A percentile compares a stretch with the other conserved stretches of the same genome.
phyloP scores from a whole-genome alignment of 2,888 invertebrate species.

The Cyaniris semiargus region DNA sequence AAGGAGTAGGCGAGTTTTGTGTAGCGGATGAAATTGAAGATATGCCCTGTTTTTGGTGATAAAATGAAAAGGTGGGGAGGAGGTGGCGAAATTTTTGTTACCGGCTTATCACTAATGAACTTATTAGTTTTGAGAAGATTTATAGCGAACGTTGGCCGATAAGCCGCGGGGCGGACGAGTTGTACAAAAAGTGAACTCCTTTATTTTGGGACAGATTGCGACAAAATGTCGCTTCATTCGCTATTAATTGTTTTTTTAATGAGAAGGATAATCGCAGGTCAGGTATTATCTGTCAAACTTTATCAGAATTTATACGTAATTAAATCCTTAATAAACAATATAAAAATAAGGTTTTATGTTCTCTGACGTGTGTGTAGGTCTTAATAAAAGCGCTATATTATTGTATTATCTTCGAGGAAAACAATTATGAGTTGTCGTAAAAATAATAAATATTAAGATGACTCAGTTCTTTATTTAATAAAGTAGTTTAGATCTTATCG shows the following conservation, averaged over 20 bases:
- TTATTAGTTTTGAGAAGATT: background rate
- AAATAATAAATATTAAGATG: slow-evolving; percentile 21
- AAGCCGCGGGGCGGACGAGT: slow-evolving; percentile 6
- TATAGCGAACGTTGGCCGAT: slow-evolving; percentile 6
- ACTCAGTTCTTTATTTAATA: slow-evolving; percentile 4
- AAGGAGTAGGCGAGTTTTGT: background rate
- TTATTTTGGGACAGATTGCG: slow-evolving; percentile 22
- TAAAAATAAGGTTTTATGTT: slow-evolving; percentile 47
- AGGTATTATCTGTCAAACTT: slow-evolving; percentile 61
- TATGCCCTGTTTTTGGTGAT: background rate
- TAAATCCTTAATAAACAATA: slow-evolving; percentile 50
- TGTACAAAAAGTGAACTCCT: background rate
- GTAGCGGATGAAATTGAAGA: background rate
- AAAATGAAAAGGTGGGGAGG: background rate
- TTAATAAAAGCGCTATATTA: slow-evolving; percentile 10
- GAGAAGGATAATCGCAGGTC: slow-evolving; percentile 59
- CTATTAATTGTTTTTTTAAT: slow-evolving; percentile 63
- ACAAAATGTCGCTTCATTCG: slow-evolving; percentile 33
- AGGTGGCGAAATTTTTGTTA: background rate
- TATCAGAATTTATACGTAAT: slow-evolving; percentile 59
- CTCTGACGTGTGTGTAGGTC: slow-evolving; percentile 43
- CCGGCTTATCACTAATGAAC: background rate
- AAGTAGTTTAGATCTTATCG: background rate
- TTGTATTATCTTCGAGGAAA: slow-evolving; percentile 20
- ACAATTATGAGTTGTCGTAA: slow-evolving; percentile 12